phyloP scores from a whole-genome alignment of 2,888 invertebrate genomes.

The Phoronis australis region DNA sequence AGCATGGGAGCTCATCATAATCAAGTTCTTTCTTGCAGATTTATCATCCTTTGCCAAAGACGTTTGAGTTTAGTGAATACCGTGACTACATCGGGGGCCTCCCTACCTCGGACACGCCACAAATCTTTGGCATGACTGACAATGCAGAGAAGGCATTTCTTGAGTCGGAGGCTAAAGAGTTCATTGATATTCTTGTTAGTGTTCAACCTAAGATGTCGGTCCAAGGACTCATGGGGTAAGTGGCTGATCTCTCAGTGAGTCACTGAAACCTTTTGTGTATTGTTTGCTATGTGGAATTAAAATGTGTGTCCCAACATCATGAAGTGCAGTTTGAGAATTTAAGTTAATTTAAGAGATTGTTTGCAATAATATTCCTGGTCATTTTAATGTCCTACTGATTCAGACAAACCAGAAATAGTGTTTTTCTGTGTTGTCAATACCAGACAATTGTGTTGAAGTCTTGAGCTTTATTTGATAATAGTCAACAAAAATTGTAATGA shows the following conservation, averaged over 20 bases:
- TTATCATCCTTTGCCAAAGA: conserved; percentile 35
- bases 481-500: too few relatives aligned
- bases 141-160: conserved; percentile 49
- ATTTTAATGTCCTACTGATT: too few relatives aligned
- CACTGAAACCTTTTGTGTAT: neutral
- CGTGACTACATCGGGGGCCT: conserved; percentile 32
- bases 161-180: conserved; percentile 35
- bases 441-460: too few relatives aligned
- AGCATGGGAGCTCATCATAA: too few relatives aligned
- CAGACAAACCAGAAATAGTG: too few relatives aligned
- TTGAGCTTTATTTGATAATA: too few relatives aligned
- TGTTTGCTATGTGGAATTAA: too few relatives aligned
- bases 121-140: conserved; percentile 50
- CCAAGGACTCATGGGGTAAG: conserved; percentile 35
- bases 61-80: conserved; percentile 28
- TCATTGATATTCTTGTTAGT: conserved; percentile 41
- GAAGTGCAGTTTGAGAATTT: too few relatives aligned
- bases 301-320: too few relatives aligned
- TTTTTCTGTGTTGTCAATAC: too few relatives aligned
- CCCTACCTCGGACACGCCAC: conserved; percentile 43
- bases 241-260: neutral
- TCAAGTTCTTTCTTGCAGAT: conserved; percentile 26
- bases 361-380: too few relatives aligned
- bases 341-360: too few relatives aligned
- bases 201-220: conserved; percentile 44